phyloP scores from a whole-genome alignment of 2,797 vertebrate species.

The Lacerta bilineata region DNA sequence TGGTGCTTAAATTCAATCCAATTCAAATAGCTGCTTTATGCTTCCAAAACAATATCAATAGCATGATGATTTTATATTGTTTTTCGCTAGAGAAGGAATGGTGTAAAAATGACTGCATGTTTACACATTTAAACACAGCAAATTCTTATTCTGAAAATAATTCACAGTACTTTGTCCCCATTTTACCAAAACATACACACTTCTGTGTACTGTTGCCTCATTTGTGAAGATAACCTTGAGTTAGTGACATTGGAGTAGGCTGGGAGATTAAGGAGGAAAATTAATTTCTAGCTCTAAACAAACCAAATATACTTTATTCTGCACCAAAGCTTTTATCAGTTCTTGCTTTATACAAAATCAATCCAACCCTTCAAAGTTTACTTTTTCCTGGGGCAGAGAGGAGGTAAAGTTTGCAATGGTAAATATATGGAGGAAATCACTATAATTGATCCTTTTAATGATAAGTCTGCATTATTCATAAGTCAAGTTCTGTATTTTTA shows the following conservation, averaged over 20 bases:
- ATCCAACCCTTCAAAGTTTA: slow-evolving; percentile 62
- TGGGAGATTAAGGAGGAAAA: slow-evolving; percentile 71
- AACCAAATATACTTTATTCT: slow-evolving; percentile 67
- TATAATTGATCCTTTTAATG: slow-evolving; percentile 71
- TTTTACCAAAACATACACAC: slow-evolving; percentile 52
- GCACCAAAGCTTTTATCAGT: slow-evolving; percentile 63
- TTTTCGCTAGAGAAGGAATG: not conserved
- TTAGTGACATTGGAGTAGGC: slow-evolving; percentile 69
- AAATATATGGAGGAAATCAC: slow-evolving; percentile 66
- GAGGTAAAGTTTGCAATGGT: slow-evolving; percentile 70
- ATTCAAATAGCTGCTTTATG: slow-evolving; percentile 10
- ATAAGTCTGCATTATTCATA: slow-evolving; percentile 64
- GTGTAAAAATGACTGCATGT: not conserved
- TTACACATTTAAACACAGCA: slow-evolving; percentile 45
- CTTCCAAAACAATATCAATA: not conserved
- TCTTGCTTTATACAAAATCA: slow-evolving; percentile 72
- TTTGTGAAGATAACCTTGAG: slow-evolving; percentile 66
- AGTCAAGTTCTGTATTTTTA: slow-evolving; percentile 49
- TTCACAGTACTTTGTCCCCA: slow-evolving; percentile 40
- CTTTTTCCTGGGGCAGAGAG: slow-evolving; percentile 54
- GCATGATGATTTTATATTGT: not conserved
- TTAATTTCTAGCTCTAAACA: slow-evolving; percentile 65
- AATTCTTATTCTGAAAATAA: slow-evolving; percentile 41
- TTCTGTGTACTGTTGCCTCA: slow-evolving; percentile 64
- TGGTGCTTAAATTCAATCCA: slow-evolving; percentile 28